Evolutionary conservation across 2,888 invertebrate genomes (phyloP).

Genomic region (Eledona agricola): DNA sequence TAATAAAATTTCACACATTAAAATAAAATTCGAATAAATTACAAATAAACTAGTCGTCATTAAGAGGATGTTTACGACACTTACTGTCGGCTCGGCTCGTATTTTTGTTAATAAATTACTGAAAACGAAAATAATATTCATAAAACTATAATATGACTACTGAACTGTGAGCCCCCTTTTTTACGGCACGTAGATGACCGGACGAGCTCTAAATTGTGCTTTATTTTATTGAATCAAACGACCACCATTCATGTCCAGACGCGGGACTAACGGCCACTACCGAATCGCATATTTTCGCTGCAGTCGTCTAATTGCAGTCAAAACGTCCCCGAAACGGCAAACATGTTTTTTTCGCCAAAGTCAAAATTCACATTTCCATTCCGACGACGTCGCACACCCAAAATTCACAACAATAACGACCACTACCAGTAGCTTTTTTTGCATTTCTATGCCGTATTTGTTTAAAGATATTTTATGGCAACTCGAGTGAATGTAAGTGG

Average conservation of each 20-base stretch:
- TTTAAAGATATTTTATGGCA: too few relatives aligned
- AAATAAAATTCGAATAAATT: constrained; percentile 65
- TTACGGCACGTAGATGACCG: constrained; percentile 48
- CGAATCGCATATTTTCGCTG: constrained; percentile 46
- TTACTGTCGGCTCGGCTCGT: constrained; percentile 61
- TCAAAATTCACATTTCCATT: too few relatives aligned
- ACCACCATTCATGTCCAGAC: constrained; percentile 46
- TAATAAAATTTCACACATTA: constrained; percentile 65
- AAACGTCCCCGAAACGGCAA: constrained; percentile 3
- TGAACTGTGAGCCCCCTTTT: constrained; percentile 55
- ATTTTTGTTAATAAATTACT: constrained; percentile 64
- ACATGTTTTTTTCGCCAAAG: too few relatives aligned
- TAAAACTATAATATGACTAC: constrained; percentile 64
- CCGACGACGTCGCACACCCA: too few relatives aligned
- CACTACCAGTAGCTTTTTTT: too few relatives aligned
- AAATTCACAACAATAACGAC: too few relatives aligned
- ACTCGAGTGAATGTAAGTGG: too few relatives aligned
- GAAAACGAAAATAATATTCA: constrained; percentile 63
- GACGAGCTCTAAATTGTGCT: constrained; percentile 52
- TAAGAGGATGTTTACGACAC: constrained; percentile 63
- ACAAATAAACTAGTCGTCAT: constrained; percentile 63
- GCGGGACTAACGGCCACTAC: constrained; percentile 48
- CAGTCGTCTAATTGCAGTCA: constrained; percentile 6
- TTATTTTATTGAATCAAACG: constrained; percentile 54
- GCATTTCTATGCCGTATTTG: too few relatives aligned